Percentiles rank a stretch among this genome's conserved stretches.
Conservation (phyloP, 2,888 invertebrate genomes). For the Rhaphigaster nebulosa region DNA sequence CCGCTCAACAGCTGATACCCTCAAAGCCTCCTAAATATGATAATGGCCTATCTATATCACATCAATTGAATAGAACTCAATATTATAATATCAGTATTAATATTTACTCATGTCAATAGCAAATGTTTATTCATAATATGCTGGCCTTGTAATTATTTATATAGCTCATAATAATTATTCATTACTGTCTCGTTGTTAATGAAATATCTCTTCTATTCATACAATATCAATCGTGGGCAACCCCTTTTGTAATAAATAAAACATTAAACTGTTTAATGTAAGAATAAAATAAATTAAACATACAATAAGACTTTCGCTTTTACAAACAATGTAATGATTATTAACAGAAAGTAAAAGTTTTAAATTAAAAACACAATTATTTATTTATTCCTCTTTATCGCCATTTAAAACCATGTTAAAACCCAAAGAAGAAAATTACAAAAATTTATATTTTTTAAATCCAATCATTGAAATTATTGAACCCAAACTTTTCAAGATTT, state of each 20-base stretch:
- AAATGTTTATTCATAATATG: background rate
- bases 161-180: background rate
- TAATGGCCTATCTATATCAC: constrained; percentile 10
- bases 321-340: too few relatives aligned
- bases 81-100: background rate
- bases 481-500: too few relatives aligned
- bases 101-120: background rate
- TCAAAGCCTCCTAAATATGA: background rate
- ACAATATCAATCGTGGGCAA: background rate
- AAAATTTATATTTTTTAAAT: too few relatives aligned
- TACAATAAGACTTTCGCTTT: too few relatives aligned
- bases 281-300: too few relatives aligned
- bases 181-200: background rate
- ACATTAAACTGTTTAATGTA: too few relatives aligned
- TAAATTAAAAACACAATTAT: too few relatives aligned
- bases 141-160: background rate
- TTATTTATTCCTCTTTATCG: too few relatives aligned
- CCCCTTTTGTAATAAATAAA: background rate
- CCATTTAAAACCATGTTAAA: too few relatives aligned
- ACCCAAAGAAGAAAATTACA: too few relatives aligned
- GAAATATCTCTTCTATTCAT: background rate
- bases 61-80: background rate
- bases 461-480: too few relatives aligned
- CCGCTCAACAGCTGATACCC: background rate
- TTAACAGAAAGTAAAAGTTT: too few relatives aligned